phyloP scores from a whole-genome alignment of 2,113 vertebrate genomes.

The Fulmarus glacialis region DNA sequence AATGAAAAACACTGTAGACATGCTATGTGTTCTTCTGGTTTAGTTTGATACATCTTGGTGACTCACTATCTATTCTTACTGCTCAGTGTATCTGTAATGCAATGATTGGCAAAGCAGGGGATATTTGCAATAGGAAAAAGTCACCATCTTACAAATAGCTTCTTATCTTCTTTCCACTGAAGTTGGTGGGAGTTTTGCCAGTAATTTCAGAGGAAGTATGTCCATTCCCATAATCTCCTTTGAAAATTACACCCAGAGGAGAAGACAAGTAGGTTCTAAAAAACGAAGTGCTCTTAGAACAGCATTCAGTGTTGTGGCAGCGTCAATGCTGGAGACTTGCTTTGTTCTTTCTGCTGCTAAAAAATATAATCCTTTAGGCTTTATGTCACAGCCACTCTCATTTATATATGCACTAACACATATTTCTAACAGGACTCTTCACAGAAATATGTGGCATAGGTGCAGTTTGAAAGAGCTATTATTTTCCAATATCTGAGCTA shows the following conservation, averaged over 20 bases:
- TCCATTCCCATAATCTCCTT: neutral
- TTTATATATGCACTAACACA: neutral
- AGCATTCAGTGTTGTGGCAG: neutral
- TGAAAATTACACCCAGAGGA: neutral
- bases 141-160: neutral
- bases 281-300: neutral
- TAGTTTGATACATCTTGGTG: neutral
- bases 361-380: neutral
- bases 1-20: neutral
- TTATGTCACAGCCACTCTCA: neutral
- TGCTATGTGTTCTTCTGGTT: neutral
- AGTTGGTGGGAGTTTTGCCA: neutral
- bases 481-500: neutral
- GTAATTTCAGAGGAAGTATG: neutral
- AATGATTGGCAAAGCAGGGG: neutral
- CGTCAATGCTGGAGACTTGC: neutral
- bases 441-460: neutral
- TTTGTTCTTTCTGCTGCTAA: neutral
- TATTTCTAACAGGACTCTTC: neutral
- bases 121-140: neutral
- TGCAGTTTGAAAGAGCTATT: neutral
- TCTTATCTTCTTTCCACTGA: neutral
- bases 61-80: neutral
- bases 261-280: neutral
- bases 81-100: neutral